A percentile compares a stretch with the other conserved stretches of the same genome.
phyloP scores from a whole-genome alignment of 2,888 invertebrate genomes.

The Drosophila diplacantha region DNA sequence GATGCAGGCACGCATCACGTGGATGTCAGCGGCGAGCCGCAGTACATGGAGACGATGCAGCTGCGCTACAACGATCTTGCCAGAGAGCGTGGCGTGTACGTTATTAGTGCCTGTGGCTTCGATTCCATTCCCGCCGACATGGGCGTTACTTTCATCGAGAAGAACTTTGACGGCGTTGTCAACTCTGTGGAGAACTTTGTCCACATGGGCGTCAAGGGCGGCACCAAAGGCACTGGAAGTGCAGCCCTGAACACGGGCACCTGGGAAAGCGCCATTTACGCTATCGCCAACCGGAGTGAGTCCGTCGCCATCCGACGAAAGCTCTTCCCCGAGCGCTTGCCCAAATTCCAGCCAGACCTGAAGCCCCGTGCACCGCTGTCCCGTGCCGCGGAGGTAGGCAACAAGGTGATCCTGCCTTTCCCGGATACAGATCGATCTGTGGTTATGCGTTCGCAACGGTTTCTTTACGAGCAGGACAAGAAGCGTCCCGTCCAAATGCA shows the following conservation, averaged over 20 bases:
- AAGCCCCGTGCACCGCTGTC: conserved; percentile 80
- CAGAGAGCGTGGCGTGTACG: conserved; percentile 87
- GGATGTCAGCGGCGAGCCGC: conserved; percentile 95
- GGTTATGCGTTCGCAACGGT: conserved; percentile 88
- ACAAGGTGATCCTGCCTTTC: conserved; percentile 86
- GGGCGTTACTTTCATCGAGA: conserved; percentile 87
- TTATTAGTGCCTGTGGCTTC: conserved; percentile 95
- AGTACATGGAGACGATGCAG: conserved; percentile 92
- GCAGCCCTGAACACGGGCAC: conserved; percentile 88
- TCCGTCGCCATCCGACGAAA: conserved; percentile 82
- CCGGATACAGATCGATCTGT: conserved; percentile 90
- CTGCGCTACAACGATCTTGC: conserved; percentile 87
- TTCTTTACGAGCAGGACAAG: conserved; percentile 83
- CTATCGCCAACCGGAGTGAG: conserved; percentile 83
- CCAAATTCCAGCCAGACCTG: conserved; percentile 82
- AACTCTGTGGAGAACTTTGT: conserved; percentile 89
- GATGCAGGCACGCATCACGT: conserved; percentile 90
- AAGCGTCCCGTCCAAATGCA: conserved; percentile 88
- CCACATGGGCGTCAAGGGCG: conserved; percentile 72
- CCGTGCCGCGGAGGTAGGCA: conserved; percentile 75
- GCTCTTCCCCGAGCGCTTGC: conserved; percentile 83
- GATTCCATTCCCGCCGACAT: conserved; percentile 95
- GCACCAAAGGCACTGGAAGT: conserved; percentile 68
- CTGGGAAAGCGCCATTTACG: conserved; percentile 91
- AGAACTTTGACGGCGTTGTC: conserved; percentile 86